These are phyloP conservation scores for Oreortyx pictus DNA, from an alignment of 2,797 vertebrate species.

Conservation along the genomic window DNA sequence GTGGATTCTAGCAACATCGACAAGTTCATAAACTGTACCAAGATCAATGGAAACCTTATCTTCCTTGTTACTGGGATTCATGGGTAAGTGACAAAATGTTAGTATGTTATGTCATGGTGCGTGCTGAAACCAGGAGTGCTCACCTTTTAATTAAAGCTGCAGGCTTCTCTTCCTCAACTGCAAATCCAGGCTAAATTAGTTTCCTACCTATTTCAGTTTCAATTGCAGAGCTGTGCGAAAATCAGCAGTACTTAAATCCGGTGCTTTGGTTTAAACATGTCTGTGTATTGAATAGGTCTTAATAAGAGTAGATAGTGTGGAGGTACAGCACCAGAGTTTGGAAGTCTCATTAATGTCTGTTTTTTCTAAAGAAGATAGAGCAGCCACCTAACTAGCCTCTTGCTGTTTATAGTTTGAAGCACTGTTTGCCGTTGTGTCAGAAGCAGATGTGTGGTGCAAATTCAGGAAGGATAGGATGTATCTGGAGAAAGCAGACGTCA, in stretches of 20 bases:
- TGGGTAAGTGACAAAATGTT: slow-evolving; percentile 83
- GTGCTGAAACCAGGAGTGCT: neutral
- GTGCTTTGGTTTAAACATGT: neutral
- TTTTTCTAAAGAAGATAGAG: neutral
- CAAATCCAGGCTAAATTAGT: neutral
- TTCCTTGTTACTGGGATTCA: slow-evolving; percentile 98
- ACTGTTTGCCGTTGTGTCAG: rapidly evolving
- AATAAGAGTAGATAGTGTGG: neutral
- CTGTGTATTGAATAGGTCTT: neutral
- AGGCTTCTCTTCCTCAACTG: neutral
- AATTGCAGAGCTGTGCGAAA: neutral
- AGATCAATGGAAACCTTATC: slow-evolving; percentile 98
- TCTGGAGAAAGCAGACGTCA: neutral
- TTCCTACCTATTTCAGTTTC: neutral
- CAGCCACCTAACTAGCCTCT: neutral
- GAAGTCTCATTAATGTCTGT: neutral
- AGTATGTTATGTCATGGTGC: neutral
- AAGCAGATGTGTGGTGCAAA: neutral
- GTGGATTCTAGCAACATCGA: slow-evolving; percentile 98
- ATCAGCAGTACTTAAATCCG: neutral
- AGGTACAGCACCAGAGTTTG: neutral
- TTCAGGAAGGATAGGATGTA: neutral
- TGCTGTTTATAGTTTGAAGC: neutral
- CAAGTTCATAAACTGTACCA: slow-evolving; percentile 96
- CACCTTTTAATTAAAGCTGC: neutral